phyloP scores from a whole-genome alignment of 1,140 invertebrate species.

The Eciton burchellii region DNA sequence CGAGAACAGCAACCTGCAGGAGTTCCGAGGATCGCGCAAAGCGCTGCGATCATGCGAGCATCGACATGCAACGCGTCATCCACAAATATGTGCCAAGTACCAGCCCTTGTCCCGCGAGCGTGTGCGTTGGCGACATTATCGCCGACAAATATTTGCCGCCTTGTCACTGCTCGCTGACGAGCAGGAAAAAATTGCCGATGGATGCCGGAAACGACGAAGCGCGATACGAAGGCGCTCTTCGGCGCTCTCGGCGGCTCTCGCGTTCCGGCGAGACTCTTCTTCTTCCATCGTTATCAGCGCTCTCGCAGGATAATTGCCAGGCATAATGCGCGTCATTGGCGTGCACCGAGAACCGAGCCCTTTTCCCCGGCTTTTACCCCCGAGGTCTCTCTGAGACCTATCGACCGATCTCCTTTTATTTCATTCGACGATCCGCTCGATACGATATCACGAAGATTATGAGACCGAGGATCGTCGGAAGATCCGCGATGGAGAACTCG shows the following conservation, averaged over 20 bases:
- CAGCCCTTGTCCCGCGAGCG: not conserved
- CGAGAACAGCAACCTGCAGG: not conserved
- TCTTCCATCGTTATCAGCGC: no score
- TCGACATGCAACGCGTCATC: slow-evolving; percentile 14
- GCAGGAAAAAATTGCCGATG: slow-evolving; percentile 39
- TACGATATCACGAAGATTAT: not conserved
- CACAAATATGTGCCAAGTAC: slow-evolving; percentile 27
- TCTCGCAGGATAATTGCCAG: not conserved
- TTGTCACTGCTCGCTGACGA: slow-evolving; percentile 27
- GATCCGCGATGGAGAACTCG: not conserved
- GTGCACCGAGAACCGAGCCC: not conserved
- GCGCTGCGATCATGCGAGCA: slow-evolving; percentile 26
- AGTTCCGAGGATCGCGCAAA: slow-evolving; percentile 10
- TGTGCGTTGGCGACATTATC: slow-evolving; percentile 36
- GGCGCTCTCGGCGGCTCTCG: not conserved
- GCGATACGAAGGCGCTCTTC: slow-evolving; percentile 1
- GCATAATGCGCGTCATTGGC: not conserved
- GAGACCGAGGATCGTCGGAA: not conserved
- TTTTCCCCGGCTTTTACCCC: slow-evolving; percentile 1
- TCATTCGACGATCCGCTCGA: not conserved
- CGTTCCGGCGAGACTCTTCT: no score
- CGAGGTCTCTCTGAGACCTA: no score
- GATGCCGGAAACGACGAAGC: not conserved
- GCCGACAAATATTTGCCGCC: slow-evolving; percentile 47
- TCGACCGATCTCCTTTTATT: not conserved